Base-by-base conservation (phyloP, 2,888 invertebrate genomes). In the Agrilus cyanescens region DNA sequence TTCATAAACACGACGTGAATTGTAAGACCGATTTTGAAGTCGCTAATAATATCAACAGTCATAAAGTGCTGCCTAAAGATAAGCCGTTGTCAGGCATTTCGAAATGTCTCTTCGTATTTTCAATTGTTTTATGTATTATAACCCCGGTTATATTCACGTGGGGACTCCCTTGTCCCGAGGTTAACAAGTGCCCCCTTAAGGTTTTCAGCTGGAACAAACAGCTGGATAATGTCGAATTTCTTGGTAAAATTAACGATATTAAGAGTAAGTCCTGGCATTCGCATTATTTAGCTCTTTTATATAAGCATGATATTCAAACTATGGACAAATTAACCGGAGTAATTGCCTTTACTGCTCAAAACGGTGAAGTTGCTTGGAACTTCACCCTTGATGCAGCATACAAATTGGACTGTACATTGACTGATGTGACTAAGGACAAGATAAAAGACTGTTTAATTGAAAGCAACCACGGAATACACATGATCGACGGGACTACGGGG, bases 361-460 rank as follows among this genome's bases (percentile, higher is more conserved):
- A 70, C 83, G 85, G 85, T 79, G 75, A 55, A 76, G 38, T 46
- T 20, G 77, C 82, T 2, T 86, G 86, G 86, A 80, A 77, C 56
- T 80, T 80, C 18, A 71, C 77, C 48, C 72, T 72, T 32, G 74
- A 76, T 53, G 75, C 80, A 52, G 85, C 86, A 0, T 73, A 74
- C 16, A 76, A 80, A 55, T 78, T 87, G 29, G 80, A 85, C 57
- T 88, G 88, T 57, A 72, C 76, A 16, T 64, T 82, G 1, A 69
- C 86, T 40, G 86, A 87, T 66, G 76, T 81, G 0, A 80, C 85
- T 60, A 71, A 68, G 39, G 82, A 85, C 58, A 80, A 78, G 8
- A 74, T 76, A 41, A 74, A 78, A 10, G 85, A 87, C 56, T 88
- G 88, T 52, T 69, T 88, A 41, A 75, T 87, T 4, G 72, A 82